Evolutionary conservation across 2,888 invertebrate genomes (phyloP).

Genomic region (Ophion costatus): DNA sequence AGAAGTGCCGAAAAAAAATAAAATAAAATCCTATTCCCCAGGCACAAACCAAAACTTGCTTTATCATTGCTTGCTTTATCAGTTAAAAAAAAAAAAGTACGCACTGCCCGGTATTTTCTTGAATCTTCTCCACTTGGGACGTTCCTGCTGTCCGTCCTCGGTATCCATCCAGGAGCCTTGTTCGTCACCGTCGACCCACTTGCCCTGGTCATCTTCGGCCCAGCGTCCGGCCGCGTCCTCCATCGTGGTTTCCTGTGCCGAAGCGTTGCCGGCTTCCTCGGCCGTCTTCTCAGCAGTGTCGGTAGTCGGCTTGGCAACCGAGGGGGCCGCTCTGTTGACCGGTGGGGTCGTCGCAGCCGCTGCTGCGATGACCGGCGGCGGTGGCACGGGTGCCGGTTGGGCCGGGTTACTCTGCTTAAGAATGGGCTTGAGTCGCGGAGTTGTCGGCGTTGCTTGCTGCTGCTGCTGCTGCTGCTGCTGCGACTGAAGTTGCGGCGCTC

Average conservation of each 20-base stretch:
- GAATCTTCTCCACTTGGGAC: slow-evolving; percentile 60
- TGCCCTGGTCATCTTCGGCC: slow-evolving; percentile 56
- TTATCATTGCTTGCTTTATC: too few species aligned
- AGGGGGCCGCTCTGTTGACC: neutral
- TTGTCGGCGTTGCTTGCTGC: slow-evolving; percentile 68
- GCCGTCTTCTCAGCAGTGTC: neutral
- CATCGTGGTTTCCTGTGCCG: neutral
- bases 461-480: slow-evolving; percentile 55
- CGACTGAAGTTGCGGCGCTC: slow-evolving; percentile 60
- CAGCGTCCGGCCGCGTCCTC: slow-evolving; percentile 46
- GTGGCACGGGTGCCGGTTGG: slow-evolving; percentile 34
- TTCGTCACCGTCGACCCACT: slow-evolving; percentile 55
- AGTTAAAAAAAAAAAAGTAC: slow-evolving; percentile 23
- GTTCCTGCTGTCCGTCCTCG: slow-evolving; percentile 49
- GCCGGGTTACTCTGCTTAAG: slow-evolving; percentile 74
- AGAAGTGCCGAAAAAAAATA: slow-evolving; percentile 7
- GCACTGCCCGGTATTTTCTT: slow-evolving; percentile 56
- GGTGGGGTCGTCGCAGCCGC: slow-evolving; percentile 6
- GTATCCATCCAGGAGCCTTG: slow-evolving; percentile 57
- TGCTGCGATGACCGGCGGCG: slow-evolving; percentile 43
- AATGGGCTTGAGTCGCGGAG: slow-evolving; percentile 80
- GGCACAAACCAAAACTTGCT: too few species aligned
- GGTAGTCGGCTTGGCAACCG: neutral
- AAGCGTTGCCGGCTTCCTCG: neutral
- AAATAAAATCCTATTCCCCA: too few species aligned